Conservation (phyloP, 2,113 vertebrate genomes). For the Anoplopoma fimbria region DNA sequence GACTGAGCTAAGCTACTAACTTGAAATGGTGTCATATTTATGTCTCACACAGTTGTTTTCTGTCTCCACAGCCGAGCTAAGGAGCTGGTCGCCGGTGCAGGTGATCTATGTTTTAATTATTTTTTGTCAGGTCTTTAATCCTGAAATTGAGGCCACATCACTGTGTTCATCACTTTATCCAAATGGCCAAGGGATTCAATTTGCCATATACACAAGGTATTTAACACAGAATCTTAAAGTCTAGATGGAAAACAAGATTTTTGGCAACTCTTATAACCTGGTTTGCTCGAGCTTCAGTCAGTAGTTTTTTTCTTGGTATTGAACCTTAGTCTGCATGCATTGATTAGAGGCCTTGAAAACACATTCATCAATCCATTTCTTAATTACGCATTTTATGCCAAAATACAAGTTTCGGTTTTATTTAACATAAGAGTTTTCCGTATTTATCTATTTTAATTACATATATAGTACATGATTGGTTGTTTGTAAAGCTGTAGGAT, state of each 20-base stretch:
- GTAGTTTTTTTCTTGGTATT: not conserved
- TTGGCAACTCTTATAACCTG: not conserved
- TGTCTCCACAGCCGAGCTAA: slow-evolving; percentile 79
- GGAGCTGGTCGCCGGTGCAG: slow-evolving; percentile 79
- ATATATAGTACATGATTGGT: too few relatives aligned
- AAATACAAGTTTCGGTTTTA: not conserved
- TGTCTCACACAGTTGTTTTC: slow-evolving; percentile 40
- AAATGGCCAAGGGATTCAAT: not conserved
- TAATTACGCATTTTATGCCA: not conserved
- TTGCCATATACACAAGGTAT: not conserved
- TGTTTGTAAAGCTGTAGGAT: not conserved
- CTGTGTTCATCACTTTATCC: not conserved
- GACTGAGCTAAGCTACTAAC: not conserved
- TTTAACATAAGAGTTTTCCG: not conserved
- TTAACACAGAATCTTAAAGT: not conserved
- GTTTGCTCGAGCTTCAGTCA: too few relatives aligned
- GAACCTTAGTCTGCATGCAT: not conserved
- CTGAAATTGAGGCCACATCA: not conserved
- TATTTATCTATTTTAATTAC: not conserved
- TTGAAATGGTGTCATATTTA: not conserved
- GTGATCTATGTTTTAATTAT: slow-evolving; percentile 63
- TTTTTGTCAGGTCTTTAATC: not conserved
- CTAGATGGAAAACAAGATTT: not conserved
- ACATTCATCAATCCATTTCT: not conserved
- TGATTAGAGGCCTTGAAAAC: not conserved